Evolutionary conservation across 2,113 vertebrate species (phyloP).

Genomic region (Anoura caudifer): DNA sequence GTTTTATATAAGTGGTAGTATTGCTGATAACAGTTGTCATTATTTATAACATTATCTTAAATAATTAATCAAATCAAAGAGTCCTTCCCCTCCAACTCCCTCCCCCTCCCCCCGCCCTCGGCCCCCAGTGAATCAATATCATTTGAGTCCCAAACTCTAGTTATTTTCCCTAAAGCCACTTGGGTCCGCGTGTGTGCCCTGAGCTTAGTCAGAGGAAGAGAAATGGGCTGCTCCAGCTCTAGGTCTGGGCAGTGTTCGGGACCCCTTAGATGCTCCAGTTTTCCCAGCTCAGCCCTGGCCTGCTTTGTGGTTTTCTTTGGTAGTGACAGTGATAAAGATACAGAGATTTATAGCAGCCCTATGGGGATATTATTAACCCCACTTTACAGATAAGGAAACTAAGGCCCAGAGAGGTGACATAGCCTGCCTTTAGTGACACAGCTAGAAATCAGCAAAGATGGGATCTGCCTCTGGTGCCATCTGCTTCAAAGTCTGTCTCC

Average conservation of each 20-base stretch:
- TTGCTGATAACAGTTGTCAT: not conserved
- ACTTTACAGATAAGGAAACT: conserved; percentile 13
- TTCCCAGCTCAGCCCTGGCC: not conserved
- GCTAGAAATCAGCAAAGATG: not conserved
- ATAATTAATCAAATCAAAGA: not conserved
- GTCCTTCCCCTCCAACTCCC: not conserved
- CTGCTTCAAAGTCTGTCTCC: conserved; percentile 30
- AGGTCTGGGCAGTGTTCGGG: not conserved
- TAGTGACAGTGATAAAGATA: not conserved
- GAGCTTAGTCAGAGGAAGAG: not conserved
- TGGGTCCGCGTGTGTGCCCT: not conserved
- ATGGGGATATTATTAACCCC: not conserved
- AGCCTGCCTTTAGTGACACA: not conserved
- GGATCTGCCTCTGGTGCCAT: not conserved
- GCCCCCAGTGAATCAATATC: not conserved
- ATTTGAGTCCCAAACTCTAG: not conserved
- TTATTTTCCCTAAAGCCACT: not conserved
- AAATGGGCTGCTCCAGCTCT: not conserved
- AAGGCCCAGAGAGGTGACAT: not conserved
- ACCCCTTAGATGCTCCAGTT: not conserved
- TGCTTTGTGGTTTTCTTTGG: not conserved
- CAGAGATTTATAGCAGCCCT: not conserved
- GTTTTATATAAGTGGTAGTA: not conserved
- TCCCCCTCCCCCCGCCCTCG: no score
- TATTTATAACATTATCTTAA: conserved; percentile 6